These are phyloP conservation scores for Bimastos eiseni DNA, from an alignment of 2,888 invertebrate species.

Conservation along the genomic window DNA sequence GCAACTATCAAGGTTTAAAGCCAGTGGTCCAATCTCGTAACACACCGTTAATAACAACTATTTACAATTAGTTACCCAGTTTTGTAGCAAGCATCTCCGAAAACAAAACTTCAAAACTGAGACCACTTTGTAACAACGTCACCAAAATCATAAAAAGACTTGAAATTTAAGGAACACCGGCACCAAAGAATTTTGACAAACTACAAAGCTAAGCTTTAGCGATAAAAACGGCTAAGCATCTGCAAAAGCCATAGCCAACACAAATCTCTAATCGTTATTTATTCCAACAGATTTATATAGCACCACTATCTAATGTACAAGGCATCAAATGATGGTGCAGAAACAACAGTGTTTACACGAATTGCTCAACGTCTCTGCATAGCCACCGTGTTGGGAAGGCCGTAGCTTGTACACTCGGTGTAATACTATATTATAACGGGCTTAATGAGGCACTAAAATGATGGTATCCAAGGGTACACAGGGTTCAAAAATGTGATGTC, in stretches of 20 bases:
- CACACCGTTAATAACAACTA: constrained; percentile 1
- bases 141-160: neutral
- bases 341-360: neutral
- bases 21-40: neutral
- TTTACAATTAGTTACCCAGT: constrained; percentile 5
- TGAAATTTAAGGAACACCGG: neutral
- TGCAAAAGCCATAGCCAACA: neutral
- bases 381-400: neutral
- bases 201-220: neutral
- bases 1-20: neutral
- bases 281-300: neutral
- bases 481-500: neutral
- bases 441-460: neutral
- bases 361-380: neutral
- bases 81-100: neutral
- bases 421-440: neutral
- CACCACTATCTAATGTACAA: constrained; percentile 5
- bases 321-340: neutral
- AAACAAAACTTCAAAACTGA: neutral
- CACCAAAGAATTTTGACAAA: neutral
- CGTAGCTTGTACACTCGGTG: neutral
- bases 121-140: neutral
- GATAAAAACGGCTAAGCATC: neutral
- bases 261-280: neutral
- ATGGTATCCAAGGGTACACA: neutral